Percentiles rank a stretch among this genome's conserved stretches.
phyloP scores from a whole-genome alignment of 2,113 vertebrate species.

The Ceyx margarethae region DNA sequence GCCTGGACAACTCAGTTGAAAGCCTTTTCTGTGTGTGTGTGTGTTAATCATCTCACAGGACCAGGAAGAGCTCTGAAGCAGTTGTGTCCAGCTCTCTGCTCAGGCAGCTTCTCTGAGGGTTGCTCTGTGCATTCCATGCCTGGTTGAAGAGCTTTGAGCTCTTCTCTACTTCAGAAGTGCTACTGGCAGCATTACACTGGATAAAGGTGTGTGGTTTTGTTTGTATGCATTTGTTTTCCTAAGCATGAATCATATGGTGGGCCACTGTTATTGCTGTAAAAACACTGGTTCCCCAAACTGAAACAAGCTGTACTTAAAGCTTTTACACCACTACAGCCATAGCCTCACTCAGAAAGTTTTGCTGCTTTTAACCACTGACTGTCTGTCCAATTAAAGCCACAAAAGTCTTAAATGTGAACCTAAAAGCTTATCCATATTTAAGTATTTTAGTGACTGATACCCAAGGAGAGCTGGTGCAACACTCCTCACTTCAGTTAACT shows the following conservation, averaged over 20 bases:
- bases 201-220: conserved; percentile 1
- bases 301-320: not conserved
- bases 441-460: not conserved
- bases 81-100: not conserved
- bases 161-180: not conserved
- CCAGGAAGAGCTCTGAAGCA: not conserved
- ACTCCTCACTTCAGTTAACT: not conserved
- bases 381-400: not conserved
- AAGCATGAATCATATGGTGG: not conserved
- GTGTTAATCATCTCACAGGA: not conserved
- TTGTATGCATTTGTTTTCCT: conserved; percentile 2
- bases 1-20: not conserved
- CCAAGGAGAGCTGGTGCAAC: not conserved
- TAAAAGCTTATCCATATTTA: not conserved
- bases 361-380: not conserved
- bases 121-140: not conserved
- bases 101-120: not conserved
- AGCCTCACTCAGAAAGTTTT: not conserved
- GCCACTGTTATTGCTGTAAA: not conserved
- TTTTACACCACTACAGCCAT: not conserved
- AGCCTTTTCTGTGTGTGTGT: not conserved
- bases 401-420: not conserved
- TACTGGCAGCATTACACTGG: not conserved
- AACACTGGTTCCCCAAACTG: conserved; percentile 1
- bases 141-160: not conserved